Evolutionary conservation across 2,888 invertebrate species (phyloP), one percentile per base, ranked within the genome.

Genomic region (Bhutanitis thaidina): DNA sequence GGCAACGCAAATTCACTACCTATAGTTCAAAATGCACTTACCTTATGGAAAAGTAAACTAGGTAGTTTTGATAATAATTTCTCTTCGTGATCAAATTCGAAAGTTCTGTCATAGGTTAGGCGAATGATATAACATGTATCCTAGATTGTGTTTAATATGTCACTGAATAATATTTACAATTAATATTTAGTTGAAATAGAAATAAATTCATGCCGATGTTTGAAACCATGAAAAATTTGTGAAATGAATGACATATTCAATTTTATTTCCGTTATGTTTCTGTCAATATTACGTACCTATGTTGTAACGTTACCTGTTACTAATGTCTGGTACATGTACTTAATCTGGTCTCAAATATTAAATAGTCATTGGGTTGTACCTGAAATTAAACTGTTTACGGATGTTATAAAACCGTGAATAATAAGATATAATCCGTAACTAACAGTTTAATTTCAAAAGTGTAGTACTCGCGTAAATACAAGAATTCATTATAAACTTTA

Each of bases 91-190:
- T 87, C 84, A 80, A 85, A 81, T 84, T 87, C 77, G 77, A 83
- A 85, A 87, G 85, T 80, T 81, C 85, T 88, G 87, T 87, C 87
- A 87, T 89, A 89, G 89, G 88, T 79, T 89, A 88, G 88, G 84
- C 77, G 76, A 88, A 87, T 81, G 81, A 77, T 80, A 74, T 80
- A 77, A 81, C 80, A 80, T 76, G 71, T 82, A 81, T 73, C 70
- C 73, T 73, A 62, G 59, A 69, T 80, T 76, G 55, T 61, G 70
- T 76, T 76, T 62, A 25, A 29, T 30, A 43, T 37, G 15, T 38
- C 41, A 38, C 47, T 43, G 27, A 27, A 47, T 43, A 9, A 47
- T 47, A 47, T 46, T 43, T 52, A 52, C 32, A 46, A 40, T 15
- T 45, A 34, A 40, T 27, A 30, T 38, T 51, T 36, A 36, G 16